Evolutionary conservation across 92 coral and sea anemone species (phyloP).

Genomic region (Meandrina meandrites): DNA sequence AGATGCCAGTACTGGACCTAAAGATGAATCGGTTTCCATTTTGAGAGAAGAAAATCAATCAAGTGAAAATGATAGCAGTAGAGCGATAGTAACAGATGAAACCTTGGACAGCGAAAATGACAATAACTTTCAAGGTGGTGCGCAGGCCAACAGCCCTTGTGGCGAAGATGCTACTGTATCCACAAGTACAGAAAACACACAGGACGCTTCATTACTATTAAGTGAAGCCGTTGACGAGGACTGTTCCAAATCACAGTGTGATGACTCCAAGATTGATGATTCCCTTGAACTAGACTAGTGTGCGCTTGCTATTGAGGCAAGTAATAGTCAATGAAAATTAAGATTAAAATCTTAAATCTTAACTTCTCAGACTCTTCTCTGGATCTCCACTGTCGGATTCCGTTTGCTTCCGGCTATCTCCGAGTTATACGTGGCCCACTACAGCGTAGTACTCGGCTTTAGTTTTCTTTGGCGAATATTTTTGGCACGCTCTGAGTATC

Average conservation of each 20-base stretch:
- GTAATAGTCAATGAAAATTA: neutral
- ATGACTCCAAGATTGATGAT: neutral
- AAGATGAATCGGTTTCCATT: neutral
- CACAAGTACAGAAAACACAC: neutral
- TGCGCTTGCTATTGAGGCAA: neutral
- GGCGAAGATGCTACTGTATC: neutral
- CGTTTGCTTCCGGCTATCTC: neutral
- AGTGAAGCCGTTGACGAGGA: neutral
- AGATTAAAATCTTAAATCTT: neutral
- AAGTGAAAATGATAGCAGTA: neutral
- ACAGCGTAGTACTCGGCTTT: too few relatives aligned
- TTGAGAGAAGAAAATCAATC: neutral
- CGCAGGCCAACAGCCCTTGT: neutral
- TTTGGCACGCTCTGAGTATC: too few relatives aligned
- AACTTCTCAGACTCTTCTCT: neutral
- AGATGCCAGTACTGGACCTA: neutral
- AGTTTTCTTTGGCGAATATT: too few relatives aligned
- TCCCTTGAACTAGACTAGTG: conserved; percentile 12
- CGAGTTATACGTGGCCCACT: too few relatives aligned
- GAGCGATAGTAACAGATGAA: neutral
- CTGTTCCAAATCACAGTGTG: neutral
- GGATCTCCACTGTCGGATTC: neutral
- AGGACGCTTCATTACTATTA: neutral
- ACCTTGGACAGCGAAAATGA: too few relatives aligned
- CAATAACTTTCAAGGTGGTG: neutral